Conservation (phyloP, 2,888 invertebrate genomes). For the Netelia virgata region DNA sequence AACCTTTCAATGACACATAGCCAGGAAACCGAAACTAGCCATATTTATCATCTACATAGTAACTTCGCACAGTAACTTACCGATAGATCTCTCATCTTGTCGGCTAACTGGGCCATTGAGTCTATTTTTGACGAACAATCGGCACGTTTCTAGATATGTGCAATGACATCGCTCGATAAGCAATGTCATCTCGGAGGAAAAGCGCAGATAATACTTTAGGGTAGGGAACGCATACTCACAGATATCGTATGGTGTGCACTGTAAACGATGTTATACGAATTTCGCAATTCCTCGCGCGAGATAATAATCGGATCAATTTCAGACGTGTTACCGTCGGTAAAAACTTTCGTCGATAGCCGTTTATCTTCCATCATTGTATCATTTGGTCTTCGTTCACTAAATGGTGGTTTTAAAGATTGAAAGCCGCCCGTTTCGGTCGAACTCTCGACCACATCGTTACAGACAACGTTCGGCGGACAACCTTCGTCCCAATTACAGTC, state of each 20-base stretch:
- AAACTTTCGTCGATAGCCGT: neutral
- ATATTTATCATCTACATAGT: conserved; percentile 9
- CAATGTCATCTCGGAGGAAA: neutral
- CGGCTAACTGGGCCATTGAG: conserved; percentile 64
- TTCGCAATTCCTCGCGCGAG: conserved; percentile 65
- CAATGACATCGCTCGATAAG: neutral
- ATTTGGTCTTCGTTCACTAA: too few relatives aligned
- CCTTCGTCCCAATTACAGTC: conserved; percentile 58
- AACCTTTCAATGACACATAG: conserved; percentile 36
- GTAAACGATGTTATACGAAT: conserved; percentile 64
- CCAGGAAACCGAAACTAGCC: conserved; percentile 6
- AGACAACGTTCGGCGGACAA: conserved; percentile 70
- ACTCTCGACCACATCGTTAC: conserved; percentile 66
- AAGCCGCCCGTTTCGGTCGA: conserved; percentile 27
- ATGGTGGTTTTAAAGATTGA: neutral
- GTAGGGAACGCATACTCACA: conserved; percentile 30
- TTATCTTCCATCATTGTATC: too few relatives aligned
- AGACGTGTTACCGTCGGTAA: neutral
- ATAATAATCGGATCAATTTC: conserved; percentile 53
- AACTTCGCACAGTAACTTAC: conserved; percentile 62
- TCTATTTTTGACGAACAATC: conserved; percentile 62
- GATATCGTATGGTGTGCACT: conserved; percentile 54
- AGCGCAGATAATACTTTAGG: neutral
- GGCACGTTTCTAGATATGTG: conserved; percentile 67
- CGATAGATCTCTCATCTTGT: conserved; percentile 63